Percentiles rank a stretch among this genome's conserved stretches.
Conservation (phyloP, 2,797 vertebrate species). For the Lepilemur ruficaudatus region DNA sequence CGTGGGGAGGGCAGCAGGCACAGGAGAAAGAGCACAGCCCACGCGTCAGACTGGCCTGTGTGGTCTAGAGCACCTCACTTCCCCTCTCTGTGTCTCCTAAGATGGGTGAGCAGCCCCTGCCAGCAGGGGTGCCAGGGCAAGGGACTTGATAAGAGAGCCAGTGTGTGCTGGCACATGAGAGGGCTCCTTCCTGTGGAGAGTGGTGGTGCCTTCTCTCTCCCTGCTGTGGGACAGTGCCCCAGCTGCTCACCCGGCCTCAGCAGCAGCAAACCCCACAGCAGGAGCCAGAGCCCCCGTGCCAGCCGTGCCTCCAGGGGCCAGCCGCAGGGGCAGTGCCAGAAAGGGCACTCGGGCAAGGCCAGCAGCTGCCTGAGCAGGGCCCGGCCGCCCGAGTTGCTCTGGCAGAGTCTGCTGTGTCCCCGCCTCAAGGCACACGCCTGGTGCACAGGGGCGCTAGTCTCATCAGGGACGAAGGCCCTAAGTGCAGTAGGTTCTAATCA, state of each 20-base stretch:
- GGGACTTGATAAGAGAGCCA: fast-evolving
- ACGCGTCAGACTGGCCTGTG: background rate
- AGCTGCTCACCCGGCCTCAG: background rate
- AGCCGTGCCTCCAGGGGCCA: background rate
- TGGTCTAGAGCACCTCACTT: background rate
- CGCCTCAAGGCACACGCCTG: background rate
- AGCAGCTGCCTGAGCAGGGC: background rate
- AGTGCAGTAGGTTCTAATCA: background rate
- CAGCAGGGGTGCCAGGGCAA: background rate
- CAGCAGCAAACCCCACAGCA: background rate
- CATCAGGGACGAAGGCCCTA: background rate
- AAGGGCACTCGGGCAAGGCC: background rate
- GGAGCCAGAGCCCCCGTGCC: background rate
- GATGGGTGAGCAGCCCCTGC: background rate
- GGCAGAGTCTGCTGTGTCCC: background rate
- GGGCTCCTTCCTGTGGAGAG: background rate
- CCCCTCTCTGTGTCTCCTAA: background rate
- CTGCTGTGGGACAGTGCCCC: no score
- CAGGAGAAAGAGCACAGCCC: background rate
- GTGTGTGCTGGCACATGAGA: background rate
- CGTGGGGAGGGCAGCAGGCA: background rate
- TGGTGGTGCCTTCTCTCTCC: background rate
- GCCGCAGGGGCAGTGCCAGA: background rate
- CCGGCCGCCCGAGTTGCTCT: background rate
- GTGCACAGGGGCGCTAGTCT: background rate